Base-by-base conservation (phyloP, 2,888 invertebrate genomes). In the Watsonalla cultraria region DNA sequence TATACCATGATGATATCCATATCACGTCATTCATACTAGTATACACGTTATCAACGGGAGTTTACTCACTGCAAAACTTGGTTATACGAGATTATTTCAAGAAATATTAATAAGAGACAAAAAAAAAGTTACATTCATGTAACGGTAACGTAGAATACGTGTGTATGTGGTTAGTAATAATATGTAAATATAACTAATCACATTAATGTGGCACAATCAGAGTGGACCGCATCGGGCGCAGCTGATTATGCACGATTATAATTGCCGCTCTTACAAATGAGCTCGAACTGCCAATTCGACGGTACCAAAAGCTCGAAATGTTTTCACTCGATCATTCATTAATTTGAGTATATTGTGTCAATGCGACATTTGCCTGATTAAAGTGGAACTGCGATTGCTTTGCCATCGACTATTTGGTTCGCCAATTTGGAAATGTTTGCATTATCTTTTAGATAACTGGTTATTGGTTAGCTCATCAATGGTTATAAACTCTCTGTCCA, bases 181-280 rank as follows among this genome's bases (percentile, higher is more conserved):
- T 62, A 58, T 61, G 55, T 11, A 54, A 53, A 62, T 57, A 60
- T 62, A 55, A 63, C 64, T 69, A 64, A 65, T 65, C 62, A 64
- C 62, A 59, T 57, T 54, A 48, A 59, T 56, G 50, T 65, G 56
- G 65, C 61, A 51, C 63, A 70, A 60, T 68, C 67, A 60, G 61
- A 64, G 66, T 61, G 61, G 66, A 78, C 76, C 77, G 68, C 78
- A 70, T 62, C 64, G 61, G 66, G 71, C 72, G 65, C 72, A 61
- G 68, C 85, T 87, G 87, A 90, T 90, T 89, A 87, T 81, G 76
- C 72, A 56, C 42, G 70, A 69, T 82, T 84, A 87, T 89, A 88
- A 89, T 89, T 87, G 82, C 80, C 69, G 77, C 84, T 79, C 83
- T 82, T 84, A 84, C 86, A 88, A 87, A 86, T 84, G 86, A 86